Percentiles rank a stretch among this genome's conserved stretches.
These are phyloP conservation scores for Sarotherodon lohbergeri DNA, from an alignment of 2,113 vertebrate species.

Conservation along the genomic window DNA sequence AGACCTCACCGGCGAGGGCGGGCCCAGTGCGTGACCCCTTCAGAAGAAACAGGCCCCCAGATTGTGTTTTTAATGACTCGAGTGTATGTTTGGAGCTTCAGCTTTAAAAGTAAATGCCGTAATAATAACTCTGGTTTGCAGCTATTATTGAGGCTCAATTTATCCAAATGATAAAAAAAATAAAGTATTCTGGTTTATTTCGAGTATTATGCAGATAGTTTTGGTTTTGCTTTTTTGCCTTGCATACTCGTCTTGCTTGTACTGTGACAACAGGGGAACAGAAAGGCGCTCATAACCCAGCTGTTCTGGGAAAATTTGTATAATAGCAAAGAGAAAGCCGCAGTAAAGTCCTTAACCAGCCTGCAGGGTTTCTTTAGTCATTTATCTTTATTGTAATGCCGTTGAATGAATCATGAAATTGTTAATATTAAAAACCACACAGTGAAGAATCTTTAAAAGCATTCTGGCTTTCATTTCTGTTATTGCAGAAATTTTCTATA, in stretches of 20 bases:
- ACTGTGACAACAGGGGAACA: neutral
- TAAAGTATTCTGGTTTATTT: neutral
- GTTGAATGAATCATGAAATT: neutral
- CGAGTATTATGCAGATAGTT: neutral
- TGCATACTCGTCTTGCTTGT: neutral
- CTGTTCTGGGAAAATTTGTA: neutral
- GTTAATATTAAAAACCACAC: neutral
- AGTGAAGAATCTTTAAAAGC: neutral
- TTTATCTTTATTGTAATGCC: neutral
- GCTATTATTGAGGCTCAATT: neutral
- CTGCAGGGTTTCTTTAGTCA: neutral
- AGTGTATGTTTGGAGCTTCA: neutral
- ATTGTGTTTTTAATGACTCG: neutral
- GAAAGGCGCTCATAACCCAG: neutral
- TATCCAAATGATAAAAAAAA: neutral
- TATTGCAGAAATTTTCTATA: neutral
- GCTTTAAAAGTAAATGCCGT: no score
- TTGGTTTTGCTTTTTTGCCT: neutral
- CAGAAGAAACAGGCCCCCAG: neutral
- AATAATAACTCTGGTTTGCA: neutral
- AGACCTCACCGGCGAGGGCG: neutral
- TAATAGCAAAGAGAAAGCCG: neutral
- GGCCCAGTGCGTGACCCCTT: neutral
- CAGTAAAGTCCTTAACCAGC: neutral
- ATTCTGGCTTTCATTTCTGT: neutral